A percentile compares a stretch with the other conserved stretches of the same genome.
Evolutionary conservation across 2,797 vertebrate genomes (phyloP).

Genomic region (Poeciliopsis infans): DNA sequence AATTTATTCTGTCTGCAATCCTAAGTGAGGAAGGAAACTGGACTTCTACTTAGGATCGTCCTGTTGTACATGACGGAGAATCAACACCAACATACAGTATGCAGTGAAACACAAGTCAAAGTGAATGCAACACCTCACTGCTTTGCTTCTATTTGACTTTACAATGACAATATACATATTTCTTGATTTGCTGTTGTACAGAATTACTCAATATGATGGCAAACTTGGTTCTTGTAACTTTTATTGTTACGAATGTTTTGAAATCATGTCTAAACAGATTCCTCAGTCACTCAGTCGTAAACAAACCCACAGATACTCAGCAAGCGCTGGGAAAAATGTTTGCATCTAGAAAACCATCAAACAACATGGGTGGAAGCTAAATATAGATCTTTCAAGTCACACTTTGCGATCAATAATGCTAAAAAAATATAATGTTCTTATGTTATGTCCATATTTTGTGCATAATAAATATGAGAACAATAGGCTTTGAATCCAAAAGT

Average conservation of each 20-base stretch:
- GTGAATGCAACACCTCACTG: neutral
- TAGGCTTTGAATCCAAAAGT: neutral
- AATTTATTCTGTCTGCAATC: neutral
- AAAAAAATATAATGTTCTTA: no score
- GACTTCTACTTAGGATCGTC: no score
- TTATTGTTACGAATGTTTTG: conserved; percentile 1
- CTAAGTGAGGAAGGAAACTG: no score
- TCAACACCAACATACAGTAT: neutral
- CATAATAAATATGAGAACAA: neutral
- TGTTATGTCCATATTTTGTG: no score
- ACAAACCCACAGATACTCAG: conserved; percentile 17
- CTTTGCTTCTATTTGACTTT: neutral
- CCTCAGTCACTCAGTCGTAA: conserved; percentile 21
- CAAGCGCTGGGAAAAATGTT: neutral
- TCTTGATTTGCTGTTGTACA: neutral
- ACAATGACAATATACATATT: neutral
- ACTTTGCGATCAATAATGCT: neutral
- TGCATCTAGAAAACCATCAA: neutral
- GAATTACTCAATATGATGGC: no score
- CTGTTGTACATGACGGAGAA: no score
- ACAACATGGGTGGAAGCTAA: neutral
- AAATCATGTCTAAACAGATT: conserved; percentile 60
- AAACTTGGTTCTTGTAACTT: neutral
- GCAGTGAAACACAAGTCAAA: neutral
- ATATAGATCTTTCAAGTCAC: neutral